Conservation (phyloP, 2,113 vertebrate species). For the Glareola pratincola region DNA sequence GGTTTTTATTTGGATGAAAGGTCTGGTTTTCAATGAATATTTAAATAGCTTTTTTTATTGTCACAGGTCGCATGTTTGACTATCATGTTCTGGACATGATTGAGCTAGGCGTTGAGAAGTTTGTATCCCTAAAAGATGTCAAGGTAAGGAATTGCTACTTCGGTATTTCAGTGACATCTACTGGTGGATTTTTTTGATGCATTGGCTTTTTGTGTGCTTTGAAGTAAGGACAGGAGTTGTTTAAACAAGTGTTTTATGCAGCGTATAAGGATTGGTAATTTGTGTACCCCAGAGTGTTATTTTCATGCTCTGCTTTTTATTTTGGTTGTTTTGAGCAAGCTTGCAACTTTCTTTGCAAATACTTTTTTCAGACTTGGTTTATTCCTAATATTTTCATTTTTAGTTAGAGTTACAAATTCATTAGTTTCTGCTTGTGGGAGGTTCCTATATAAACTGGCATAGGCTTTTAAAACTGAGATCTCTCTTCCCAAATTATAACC, state of each 20-base stretch:
- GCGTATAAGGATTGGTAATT: not conserved
- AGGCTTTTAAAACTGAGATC: not conserved
- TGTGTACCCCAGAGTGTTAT: not conserved
- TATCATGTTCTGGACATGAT: slow-evolving; percentile 96
- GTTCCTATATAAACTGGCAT: not conserved
- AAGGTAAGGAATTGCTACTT: slow-evolving; percentile 79
- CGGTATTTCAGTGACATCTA: not conserved
- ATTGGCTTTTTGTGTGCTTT: not conserved
- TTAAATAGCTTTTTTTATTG: not conserved
- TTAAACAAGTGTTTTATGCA: fast-evolving
- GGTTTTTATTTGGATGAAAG: not conserved
- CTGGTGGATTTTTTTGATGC: not conserved
- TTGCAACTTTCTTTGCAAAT: not conserved
- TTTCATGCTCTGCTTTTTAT: not conserved
- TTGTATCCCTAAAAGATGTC: slow-evolving; percentile 83
- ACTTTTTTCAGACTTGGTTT: not conserved
- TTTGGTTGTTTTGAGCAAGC: not conserved
- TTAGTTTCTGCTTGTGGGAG: not conserved
- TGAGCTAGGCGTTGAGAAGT: slow-evolving; percentile 93
- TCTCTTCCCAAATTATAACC: not conserved
- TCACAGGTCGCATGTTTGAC: slow-evolving; percentile 93
- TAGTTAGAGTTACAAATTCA: not conserved
- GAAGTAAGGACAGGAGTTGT: not conserved
- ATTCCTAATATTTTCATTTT: not conserved
- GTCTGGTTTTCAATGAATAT: not conserved